Evolutionary conservation across 2,113 vertebrate species (phyloP), one percentile per base, ranked within the genome.

Genomic region (Porphyrio hochstetteri): DNA sequence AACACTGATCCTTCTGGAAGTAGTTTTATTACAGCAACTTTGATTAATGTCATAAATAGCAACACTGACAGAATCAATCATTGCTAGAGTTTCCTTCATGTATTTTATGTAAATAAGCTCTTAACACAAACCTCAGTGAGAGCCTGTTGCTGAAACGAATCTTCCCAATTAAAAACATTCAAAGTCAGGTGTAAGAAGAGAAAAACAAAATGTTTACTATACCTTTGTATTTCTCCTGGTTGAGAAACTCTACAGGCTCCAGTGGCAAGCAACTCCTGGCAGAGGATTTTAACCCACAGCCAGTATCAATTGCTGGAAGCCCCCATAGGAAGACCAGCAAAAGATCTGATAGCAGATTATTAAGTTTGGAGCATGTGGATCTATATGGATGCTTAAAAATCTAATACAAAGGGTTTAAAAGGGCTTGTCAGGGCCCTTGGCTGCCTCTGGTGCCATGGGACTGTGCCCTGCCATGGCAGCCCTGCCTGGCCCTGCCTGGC

Each of bases 391-490:
- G n/a, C 20, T 86, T 90, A 35, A 46, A 77, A 83, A 64, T 20
- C 61, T 38, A n/a, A 15, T 23, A 33, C 5, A 36, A 40, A 13
- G 23, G 8, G 40, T 86, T 31, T 27, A 38, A 61, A 75, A 83
- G 38, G 52, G 57, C 52, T 69, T 86, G 1, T 50, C n/a, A 33
- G 55, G 31, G 17, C 10, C 12, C 4, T 61, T 78, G 48, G 14
- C 21, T 81, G 52, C 6, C 21, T 61, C 44, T 65, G 46, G 15
- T 63, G 46, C 55, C 0, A 0, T 70, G 52, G 64, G 40, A 40
- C 36, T 4, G 1, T 56, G 46, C 33, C 44, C 5, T 68, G 31
- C 38, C 2, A 0, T 42, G 38, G 53, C 2, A 52, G 19, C 31
- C 67, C 21, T 55, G 50, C 44, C 42, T 61, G 52, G 21, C 35